Conservation (phyloP, 2,113 vertebrate species). For the Alligator mississippiensis region DNA sequence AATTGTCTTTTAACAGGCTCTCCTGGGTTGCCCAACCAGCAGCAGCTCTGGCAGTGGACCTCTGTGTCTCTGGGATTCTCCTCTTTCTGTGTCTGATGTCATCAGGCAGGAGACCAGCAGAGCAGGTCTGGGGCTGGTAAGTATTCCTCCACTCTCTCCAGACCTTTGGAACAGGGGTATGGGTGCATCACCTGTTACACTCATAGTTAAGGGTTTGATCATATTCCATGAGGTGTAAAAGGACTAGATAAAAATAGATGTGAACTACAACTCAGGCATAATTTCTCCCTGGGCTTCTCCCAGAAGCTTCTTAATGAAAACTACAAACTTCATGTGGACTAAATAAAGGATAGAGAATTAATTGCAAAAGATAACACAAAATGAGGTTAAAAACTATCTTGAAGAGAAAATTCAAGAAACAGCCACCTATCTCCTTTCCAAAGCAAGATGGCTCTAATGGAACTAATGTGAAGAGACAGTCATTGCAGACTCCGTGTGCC, state of each 20-base stretch:
- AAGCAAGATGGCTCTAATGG: background rate
- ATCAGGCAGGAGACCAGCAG: no score
- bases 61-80: no score
- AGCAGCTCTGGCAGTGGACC: no score
- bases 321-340: background rate
- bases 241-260: background rate
- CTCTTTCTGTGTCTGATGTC: no score
- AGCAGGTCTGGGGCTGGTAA: no score
- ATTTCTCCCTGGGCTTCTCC: background rate
- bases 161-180: no score
- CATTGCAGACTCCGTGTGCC: background rate
- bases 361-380: background rate
- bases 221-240: accelerated
- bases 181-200: background rate
- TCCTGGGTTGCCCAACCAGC: no score
- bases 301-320: background rate
- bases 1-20: no score
- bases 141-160: no score
- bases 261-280: background rate
- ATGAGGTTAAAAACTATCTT: background rate
- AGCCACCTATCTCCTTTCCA: background rate
- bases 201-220: background rate
- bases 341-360: background rate
- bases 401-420: accelerated
- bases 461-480: background rate